Evolutionary conservation across 2,888 invertebrate genomes (phyloP), one percentile per base, ranked within the genome.

Genomic region (Ephialtes manifestator): DNA sequence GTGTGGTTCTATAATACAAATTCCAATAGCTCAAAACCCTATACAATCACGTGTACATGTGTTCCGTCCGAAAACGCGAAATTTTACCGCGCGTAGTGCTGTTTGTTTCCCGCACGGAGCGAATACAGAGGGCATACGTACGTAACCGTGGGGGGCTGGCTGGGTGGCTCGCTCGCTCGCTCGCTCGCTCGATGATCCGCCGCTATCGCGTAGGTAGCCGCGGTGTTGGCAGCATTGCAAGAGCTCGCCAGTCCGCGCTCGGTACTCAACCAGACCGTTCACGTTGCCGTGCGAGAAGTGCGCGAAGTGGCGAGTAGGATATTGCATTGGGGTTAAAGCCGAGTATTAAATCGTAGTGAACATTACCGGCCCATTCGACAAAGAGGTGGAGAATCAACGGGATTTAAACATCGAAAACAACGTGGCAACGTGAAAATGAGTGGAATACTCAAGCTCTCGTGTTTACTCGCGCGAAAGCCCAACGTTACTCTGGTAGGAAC

Each of bases 281-380:
- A 90, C 90, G 81, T 91, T 89, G 90, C 90, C 90, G 91, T 92
- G 88, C 90, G 90, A 91, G 91, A 92, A 92, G 92, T 92, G 90
- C 92, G 93, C 90, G 90, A 82, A 91, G 90, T 89, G 90, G 87
- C 87, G 71, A 70, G 51, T 60, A 63, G 55, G 72, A 81, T 70
- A 76, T 80, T 74, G 60, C 63, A 65, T 72, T 70, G 70, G 76
- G 76, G 87, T 88, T 86, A 83, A 72, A 77, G 48, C 39, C 79
- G 68, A 58, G 68, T 39, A 46, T 15, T n/a, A 24, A 43, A 68
- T 11, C 15, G 15, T 24, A 11, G 39, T 18, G 43, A 24, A 60
- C 63, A 35, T 15, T 35, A 28, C 46, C 67, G 46, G 67, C 72
- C 35, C 15, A 55, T 71, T 10, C 1, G 35, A 4, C 35, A 7